A percentile compares a stretch with the other conserved stretches of the same genome.
These are phyloP conservation scores for Miniopterus natalensis DNA, from an alignment of 2,113 vertebrate genomes.

Conservation along the genomic window DNA sequence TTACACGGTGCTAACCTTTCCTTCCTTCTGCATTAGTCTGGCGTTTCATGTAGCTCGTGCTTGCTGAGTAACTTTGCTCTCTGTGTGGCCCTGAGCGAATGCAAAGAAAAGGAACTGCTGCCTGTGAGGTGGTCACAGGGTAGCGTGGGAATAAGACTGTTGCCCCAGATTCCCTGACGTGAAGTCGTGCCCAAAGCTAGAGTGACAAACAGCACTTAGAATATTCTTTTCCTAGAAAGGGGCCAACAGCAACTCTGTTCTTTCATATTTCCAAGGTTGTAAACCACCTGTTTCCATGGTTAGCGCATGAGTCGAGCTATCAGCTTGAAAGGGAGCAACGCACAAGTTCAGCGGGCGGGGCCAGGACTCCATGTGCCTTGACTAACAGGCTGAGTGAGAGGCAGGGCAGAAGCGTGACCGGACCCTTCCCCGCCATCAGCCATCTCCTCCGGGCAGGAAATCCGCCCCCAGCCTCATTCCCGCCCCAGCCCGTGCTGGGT, in stretches of 20 bases:
- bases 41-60: background rate
- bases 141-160: background rate
- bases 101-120: background rate
- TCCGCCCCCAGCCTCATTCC: background rate
- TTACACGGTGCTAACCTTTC: background rate
- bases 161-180: background rate
- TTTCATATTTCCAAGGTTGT: background rate
- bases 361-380: background rate
- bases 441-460: background rate
- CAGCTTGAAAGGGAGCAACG: background rate
- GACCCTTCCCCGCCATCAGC: background rate
- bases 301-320: background rate
- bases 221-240: background rate
- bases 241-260: background rate
- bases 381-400: background rate
- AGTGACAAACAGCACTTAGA: background rate
- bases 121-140: background rate
- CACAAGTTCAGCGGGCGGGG: background rate
- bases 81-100: background rate
- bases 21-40: background rate
- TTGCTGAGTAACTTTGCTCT: background rate
- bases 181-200: background rate
- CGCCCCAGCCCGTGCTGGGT: background rate
- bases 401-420: background rate
- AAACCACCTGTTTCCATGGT: background rate